Evolutionary conservation across 1,140 invertebrate species (phyloP), one percentile per base, ranked within the genome.

Genomic region (Drosophila rufa): DNA sequence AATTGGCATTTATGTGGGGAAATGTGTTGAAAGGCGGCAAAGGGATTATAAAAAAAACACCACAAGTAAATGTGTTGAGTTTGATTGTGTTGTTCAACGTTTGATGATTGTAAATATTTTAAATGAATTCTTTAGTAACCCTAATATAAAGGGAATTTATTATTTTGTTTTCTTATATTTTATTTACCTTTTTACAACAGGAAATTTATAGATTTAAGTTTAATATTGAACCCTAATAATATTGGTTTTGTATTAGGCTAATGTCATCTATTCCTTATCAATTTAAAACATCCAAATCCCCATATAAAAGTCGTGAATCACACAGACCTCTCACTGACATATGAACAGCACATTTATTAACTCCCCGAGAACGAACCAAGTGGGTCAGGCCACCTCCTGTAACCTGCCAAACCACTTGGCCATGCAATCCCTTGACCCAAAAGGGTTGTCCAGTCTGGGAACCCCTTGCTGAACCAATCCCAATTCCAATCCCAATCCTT

Each of bases 371-470:
- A 27, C 2, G 14, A 47, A 46, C 47, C 50, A 77, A 78, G 64
- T 67, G 65, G 74, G 64, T 70, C 74, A 78, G 40, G 47, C 61
- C 7, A 70, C 19, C 65, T 47, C 46, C 46, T 58, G 27, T 58
- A 70, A 86, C 68, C 82, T 86, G 82, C 79, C 82, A 79, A 79
- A 86, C 77, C 74, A 80, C 80, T 80, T 73, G 71, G 51, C 68
- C 74, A 61, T 50, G 30, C 65, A 77, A 60, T 67, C 47, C 73
- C 25, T 65, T 45, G 75, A 83, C 64, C 71, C 55, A 79, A 61
- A 81, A 69, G 84, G 84, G 84, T 87, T 78, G 75, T 56, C 75
- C 75, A 78, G 67, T 45, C 15, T n/a, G 65, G 17, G n/a, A 67
- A 55, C 48, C 50, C 64, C 68, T 25, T 14, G 0, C 19, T 9